Conservation (phyloP, 2,113 vertebrate genomes). For the Chaenogobius annularis region DNA sequence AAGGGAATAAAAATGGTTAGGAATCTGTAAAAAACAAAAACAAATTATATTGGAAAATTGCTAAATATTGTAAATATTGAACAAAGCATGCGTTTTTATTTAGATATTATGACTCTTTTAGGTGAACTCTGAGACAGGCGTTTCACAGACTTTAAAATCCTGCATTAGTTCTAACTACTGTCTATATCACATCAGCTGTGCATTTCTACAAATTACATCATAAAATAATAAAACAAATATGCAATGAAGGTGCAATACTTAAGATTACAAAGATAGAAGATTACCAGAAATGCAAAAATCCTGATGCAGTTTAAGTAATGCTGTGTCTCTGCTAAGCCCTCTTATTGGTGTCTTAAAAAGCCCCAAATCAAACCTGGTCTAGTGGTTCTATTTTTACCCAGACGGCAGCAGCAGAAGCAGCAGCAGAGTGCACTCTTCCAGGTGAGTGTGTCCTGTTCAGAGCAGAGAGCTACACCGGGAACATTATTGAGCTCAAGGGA, state of each 20-base stretch:
- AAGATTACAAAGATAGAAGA: not conserved
- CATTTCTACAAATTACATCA: not conserved
- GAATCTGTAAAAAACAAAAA: no score
- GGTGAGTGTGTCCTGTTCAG: slow-evolving; percentile 19
- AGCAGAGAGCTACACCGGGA: slow-evolving; percentile 32
- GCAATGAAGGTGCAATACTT: not conserved
- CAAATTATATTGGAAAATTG: no score
- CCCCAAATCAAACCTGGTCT: slow-evolving; percentile 16
- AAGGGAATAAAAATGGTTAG: no score
- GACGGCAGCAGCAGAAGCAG: not conserved
- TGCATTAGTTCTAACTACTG: no score
- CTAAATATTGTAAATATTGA: no score
- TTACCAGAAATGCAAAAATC: not conserved
- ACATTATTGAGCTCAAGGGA: slow-evolving; percentile 39
- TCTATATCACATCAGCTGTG: not conserved
- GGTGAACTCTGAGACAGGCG: no score
- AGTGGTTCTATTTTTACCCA: slow-evolving; percentile 44
- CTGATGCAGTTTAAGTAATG: not conserved
- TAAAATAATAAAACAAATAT: not conserved
- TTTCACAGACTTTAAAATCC: no score
- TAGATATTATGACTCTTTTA: no score
- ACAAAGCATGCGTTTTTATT: no score
- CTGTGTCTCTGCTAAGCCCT: not conserved
- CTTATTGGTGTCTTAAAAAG: slow-evolving; percentile 8
- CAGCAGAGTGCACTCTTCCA: slow-evolving; percentile 15